Evolutionary conservation across 2,888 invertebrate species (phyloP).

Genomic region (Napeogenes sylphis): DNA sequence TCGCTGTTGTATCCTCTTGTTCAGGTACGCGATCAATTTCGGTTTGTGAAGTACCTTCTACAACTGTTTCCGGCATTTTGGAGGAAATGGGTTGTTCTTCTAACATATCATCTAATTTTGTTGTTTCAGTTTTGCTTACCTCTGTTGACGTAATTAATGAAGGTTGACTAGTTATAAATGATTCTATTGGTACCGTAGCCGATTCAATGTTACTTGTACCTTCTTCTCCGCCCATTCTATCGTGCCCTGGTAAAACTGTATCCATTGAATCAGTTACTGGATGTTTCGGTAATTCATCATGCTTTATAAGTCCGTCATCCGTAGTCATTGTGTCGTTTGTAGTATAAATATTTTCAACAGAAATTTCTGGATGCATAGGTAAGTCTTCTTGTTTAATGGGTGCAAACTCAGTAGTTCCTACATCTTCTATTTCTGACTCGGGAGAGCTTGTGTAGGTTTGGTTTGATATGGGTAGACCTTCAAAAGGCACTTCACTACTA

Average conservation of each 20-base stretch:
- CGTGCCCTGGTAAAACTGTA: neutral
- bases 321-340: constrained; percentile 7
- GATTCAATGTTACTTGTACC: constrained; percentile 4
- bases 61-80: constrained; percentile 8
- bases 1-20: constrained; percentile 18
- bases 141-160: constrained; percentile 1
- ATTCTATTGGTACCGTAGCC: neutral
- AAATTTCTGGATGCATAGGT: constrained; percentile 4
- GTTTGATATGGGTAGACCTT: neutral
- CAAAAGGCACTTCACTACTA: neutral
- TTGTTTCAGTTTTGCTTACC: constrained; percentile 9
- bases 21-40: constrained; percentile 13
- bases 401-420: constrained; percentile 10
- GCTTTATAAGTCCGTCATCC: neutral
- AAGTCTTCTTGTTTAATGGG: constrained; percentile 3
- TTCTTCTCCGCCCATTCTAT: neutral
- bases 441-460: neutral
- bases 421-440: constrained; percentile 1
- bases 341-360: constrained; percentile 7
- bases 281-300: constrained; percentile 1
- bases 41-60: constrained; percentile 17
- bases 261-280: constrained; percentile 9
- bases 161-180: neutral
- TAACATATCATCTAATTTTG: constrained; percentile 15
- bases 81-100: constrained; percentile 14